These are phyloP conservation scores for Oxyruncus cristatus DNA, from an alignment of 2,113 vertebrate species.

Conservation along the genomic window DNA sequence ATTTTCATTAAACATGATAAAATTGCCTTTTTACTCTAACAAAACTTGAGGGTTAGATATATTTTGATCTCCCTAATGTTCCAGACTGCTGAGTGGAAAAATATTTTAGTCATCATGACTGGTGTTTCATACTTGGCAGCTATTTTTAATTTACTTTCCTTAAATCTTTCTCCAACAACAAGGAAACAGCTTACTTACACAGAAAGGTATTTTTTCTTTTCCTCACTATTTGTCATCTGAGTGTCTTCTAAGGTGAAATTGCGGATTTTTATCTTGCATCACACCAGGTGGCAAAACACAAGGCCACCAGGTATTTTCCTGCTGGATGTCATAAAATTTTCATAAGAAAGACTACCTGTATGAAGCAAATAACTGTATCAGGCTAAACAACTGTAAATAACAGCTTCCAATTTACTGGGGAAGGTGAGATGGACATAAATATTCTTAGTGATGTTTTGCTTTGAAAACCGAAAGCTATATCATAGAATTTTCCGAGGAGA, in stretches of 20 bases:
- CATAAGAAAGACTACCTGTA: background rate
- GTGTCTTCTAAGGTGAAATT: background rate
- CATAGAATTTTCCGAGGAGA: background rate
- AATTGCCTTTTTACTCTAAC: background rate
- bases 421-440: background rate
- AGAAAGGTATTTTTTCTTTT: background rate
- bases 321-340: background rate
- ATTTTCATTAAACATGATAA: constrained; percentile 49
- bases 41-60: constrained; percentile 11
- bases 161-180: background rate
- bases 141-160: background rate
- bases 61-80: constrained; percentile 3
- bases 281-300: background rate
- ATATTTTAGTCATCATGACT: background rate
- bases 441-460: background rate
- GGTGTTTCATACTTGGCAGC: background rate
- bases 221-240: background rate
- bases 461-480: background rate
- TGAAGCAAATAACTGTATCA: background rate
- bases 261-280: background rate
- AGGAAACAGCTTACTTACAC: background rate
- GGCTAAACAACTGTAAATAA: background rate
- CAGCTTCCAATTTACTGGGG: background rate
- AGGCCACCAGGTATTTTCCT: background rate
- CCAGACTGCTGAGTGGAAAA: constrained; percentile 34